phyloP scores from a whole-genome alignment of 2,797 vertebrate species.

The Acestrorhynchus altus region DNA sequence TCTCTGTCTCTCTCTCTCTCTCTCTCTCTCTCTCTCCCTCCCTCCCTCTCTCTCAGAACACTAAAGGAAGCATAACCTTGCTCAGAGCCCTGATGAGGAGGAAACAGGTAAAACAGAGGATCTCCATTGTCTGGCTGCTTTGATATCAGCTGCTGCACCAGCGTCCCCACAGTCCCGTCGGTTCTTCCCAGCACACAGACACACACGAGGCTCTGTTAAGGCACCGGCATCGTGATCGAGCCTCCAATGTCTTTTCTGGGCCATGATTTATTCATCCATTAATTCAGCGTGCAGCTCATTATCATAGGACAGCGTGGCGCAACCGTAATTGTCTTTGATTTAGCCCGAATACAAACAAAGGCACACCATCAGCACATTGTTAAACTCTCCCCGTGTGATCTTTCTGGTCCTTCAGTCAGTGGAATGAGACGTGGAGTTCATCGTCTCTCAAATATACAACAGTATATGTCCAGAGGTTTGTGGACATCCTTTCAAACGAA shows the following conservation, averaged over 20 bases:
- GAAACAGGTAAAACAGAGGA: slow-evolving; percentile 59
- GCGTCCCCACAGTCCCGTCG: slow-evolving; percentile 52
- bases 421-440: slow-evolving; percentile 34
- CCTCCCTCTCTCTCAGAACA: slow-evolving; percentile 53
- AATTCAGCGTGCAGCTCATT: slow-evolving; percentile 71
- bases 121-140: slow-evolving; percentile 68
- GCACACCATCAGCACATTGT: slow-evolving; percentile 38
- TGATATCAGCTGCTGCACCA: slow-evolving; percentile 63
- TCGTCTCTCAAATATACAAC: neutral
- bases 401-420: slow-evolving; percentile 18
- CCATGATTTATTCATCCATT: slow-evolving; percentile 78
- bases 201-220: slow-evolving; percentile 48
- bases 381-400: slow-evolving; percentile 23
- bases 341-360: slow-evolving; percentile 59
- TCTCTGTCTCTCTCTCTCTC: neutral
- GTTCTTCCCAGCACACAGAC: slow-evolving; percentile 52
- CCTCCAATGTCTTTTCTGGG: slow-evolving; percentile 69
- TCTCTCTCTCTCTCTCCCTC: slow-evolving; percentile 29
- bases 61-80: slow-evolving; percentile 63
- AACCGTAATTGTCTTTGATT: slow-evolving; percentile 79
- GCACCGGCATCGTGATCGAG: slow-evolving; percentile 59
- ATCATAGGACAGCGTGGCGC: slow-evolving; percentile 74
- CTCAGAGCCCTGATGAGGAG: slow-evolving; percentile 56
- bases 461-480: neutral
- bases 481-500: no score